Evolutionary conservation across 2,797 vertebrate species (phyloP).

Genomic region (Microctenopoma steveboyesi): DNA sequence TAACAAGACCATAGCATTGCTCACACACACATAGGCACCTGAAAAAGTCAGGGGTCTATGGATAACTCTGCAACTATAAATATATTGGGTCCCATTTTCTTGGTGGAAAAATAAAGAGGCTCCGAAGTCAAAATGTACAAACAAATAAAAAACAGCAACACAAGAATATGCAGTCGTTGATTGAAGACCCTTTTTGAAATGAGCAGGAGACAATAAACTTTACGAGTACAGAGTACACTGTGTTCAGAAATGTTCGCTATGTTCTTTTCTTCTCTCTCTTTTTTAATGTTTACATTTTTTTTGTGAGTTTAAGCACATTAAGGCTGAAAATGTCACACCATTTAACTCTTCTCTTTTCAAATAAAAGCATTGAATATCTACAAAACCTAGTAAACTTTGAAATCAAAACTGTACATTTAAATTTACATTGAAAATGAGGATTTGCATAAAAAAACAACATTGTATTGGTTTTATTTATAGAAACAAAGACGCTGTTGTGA

Average conservation of each 20-base stretch:
- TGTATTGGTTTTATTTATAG: constrained; percentile 86
- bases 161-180: constrained; percentile 88
- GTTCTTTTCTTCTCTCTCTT: constrained; percentile 61
- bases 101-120: constrained; percentile 88
- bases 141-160: constrained; percentile 78
- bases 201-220: constrained; percentile 79
- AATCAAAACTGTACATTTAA: constrained; percentile 99
- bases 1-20: constrained; percentile 96
- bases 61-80: constrained; percentile 87
- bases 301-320: constrained; percentile 83
- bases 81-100: constrained; percentile 91
- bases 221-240: constrained; percentile 78
- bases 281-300: constrained; percentile 59
- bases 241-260: constrained; percentile 71
- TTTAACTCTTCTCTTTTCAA: constrained; percentile 83
- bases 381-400: constrained; percentile 94
- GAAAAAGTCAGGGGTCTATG: constrained; percentile 83
- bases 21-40: constrained; percentile 84
- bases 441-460: constrained; percentile 85
- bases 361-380: constrained; percentile 93
- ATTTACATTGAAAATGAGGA: constrained; percentile 94
- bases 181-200: constrained; percentile 88
- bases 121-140: constrained; percentile 86
- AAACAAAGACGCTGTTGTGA: constrained; percentile 90
- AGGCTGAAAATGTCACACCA: constrained; percentile 87